These are phyloP conservation scores for Argyresthia goedartella DNA, from an alignment of 2,888 invertebrate genomes.

Conservation along the genomic window DNA sequence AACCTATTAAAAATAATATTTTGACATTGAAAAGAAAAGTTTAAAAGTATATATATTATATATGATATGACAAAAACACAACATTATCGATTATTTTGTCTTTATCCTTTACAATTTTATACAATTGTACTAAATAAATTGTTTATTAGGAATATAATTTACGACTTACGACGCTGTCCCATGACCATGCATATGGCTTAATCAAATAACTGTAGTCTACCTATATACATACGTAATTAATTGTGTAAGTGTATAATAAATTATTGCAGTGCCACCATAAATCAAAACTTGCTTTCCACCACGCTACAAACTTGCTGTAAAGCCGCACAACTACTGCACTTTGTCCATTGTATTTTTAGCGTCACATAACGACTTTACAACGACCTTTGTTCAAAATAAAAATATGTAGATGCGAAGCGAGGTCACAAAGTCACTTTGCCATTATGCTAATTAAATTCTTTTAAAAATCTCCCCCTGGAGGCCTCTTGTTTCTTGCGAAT, in stretches of 20 bases:
- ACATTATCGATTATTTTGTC: too few species aligned
- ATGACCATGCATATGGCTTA: too few species aligned
- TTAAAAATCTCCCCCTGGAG: neutral
- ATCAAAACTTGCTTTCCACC: neutral
- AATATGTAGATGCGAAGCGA: slow-evolving; percentile 2
- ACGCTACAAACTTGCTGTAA: neutral
- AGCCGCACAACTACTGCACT: neutral
- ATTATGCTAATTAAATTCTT: slow-evolving; percentile 6
- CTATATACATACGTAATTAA: neutral
- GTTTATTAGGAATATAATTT: too few species aligned
- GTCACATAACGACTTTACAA: neutral
- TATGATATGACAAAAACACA: too few species aligned
- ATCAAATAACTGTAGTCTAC: too few species aligned
- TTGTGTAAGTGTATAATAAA: neutral
- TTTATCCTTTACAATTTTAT: too few species aligned
- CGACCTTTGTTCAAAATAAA: neutral
- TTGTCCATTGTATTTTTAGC: neutral
- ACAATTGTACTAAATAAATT: too few species aligned
- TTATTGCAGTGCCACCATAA: neutral
- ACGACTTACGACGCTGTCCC: too few species aligned
- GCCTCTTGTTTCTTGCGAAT: neutral
- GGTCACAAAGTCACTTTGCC: slow-evolving; percentile 3
- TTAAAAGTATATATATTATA: too few species aligned
- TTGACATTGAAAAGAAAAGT: too few species aligned
- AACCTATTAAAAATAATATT: too few species aligned